Percentiles rank a stretch among this genome's conserved stretches.
phyloP scores from a whole-genome alignment of 2,113 vertebrate genomes.

The Cheirogaleus medius region DNA sequence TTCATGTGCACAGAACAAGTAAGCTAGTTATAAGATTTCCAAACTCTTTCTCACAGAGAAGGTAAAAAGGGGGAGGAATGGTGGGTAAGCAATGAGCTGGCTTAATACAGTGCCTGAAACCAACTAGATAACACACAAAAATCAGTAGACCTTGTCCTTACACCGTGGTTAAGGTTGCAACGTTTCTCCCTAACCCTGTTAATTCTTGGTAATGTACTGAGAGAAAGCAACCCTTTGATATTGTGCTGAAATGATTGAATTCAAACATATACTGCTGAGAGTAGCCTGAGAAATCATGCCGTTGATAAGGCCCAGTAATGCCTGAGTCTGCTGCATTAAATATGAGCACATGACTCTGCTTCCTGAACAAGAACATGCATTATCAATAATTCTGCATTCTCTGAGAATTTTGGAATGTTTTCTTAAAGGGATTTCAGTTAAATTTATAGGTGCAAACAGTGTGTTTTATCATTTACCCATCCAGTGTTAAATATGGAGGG shows the following conservation, averaged over 20 bases:
- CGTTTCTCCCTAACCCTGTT: not conserved
- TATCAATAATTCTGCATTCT: not conserved
- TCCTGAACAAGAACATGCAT: fast-evolving
- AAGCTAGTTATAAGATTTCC: not conserved
- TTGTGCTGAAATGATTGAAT: not conserved
- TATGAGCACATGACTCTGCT: fast-evolving
- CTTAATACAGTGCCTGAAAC: no score
- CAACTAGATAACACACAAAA: not conserved
- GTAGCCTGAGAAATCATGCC: not conserved
- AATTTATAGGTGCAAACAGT: not conserved
- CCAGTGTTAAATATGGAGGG: not conserved
- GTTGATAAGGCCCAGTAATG: fast-evolving
- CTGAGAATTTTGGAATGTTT: not conserved
- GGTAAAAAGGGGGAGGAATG: no score
- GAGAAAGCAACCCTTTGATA: not conserved
- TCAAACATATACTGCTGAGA: no score
- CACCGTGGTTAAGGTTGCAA: not conserved
- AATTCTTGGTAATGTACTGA: fast-evolving
- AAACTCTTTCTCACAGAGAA: not conserved
- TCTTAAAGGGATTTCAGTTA: not conserved
- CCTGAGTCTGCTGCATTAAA: not conserved
- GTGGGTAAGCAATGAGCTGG: not conserved
- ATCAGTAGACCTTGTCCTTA: not conserved
- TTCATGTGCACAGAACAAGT: not conserved
- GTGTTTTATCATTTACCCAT: not conserved